Conservation (phyloP, 2,797 vertebrate genomes). For the Phaenicophaeus curvirostris region DNA sequence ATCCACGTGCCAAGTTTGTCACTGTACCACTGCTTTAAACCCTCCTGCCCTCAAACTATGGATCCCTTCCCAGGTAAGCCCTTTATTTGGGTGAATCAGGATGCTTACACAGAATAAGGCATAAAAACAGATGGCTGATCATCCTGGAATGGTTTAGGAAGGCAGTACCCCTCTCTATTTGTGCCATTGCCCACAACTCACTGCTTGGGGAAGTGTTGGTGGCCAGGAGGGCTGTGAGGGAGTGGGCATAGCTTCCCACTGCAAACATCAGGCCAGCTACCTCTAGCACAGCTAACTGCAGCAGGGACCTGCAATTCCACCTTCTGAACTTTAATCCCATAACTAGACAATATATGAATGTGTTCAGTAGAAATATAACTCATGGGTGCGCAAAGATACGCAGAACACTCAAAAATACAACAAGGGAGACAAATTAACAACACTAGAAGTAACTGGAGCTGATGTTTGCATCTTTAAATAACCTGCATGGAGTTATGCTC, state of each 20-base stretch:
- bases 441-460: neutral
- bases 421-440: neutral
- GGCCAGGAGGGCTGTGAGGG: neutral
- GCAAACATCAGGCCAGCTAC: neutral
- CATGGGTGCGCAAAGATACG: neutral
- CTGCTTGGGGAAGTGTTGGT: accelerated
- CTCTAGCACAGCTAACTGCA: neutral
- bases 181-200: neutral
- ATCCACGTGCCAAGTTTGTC: accelerated
- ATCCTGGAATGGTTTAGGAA: neutral
- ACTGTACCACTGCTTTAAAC: neutral
- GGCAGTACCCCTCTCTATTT: neutral
- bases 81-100: neutral
- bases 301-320: neutral
- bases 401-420: neutral
- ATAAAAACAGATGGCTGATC: neutral
- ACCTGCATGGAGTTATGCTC: neutral
- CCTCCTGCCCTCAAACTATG: neutral
- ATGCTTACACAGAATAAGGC: neutral
- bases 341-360: neutral
- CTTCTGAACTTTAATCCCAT: neutral
- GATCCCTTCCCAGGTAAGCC: neutral
- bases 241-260: neutral
- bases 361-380: accelerated
- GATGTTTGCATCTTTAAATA: neutral